Evolutionary conservation across 2,113 vertebrate species (phyloP), one percentile per base, ranked within the genome.

Genomic region (Phylloscopus trochiloides): DNA sequence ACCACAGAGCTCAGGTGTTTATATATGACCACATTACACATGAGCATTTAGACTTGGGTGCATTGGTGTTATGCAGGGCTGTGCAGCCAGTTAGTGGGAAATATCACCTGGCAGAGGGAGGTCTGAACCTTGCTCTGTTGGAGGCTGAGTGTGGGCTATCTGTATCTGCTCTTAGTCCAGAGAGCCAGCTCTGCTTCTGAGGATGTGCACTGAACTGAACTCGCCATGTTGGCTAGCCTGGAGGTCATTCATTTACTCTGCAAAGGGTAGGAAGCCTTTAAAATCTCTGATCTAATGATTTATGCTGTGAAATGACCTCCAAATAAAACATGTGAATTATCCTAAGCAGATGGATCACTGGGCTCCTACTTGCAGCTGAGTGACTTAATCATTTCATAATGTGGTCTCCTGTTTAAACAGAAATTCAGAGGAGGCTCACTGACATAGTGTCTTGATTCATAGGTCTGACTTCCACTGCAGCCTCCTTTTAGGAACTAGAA

Each of bases 91-190:
- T 42, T 18, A 58, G 11, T 43, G 59, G 17, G 25, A 82, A 78
- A 40, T 52, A n/a, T 2, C 52, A 17, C 31, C 18, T 58, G 51
- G 25, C 8, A 38, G 19, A 66, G 12, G 22, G 12, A 47, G 15
- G 17, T 5, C 14, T 67, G 67, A 63, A 31, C 14, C 9, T 29
- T 22, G 13, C 7, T 14, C 24, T 65, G 15, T 16, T 1, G 31
- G 26, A 40, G 28, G 5, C 26, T 80, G 17, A 36, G 20, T 1
- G 0, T 10, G 32, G 21, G 2, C 2, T 34, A 1, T 7, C 19
- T 55, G n/a, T 17, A 1, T 3, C 26, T 68, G 17, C 7, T 45
- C 10, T 42, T 52, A 42, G 9, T 54, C 18, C 18, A 48, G 26
- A 88, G 38, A 59, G 29, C 7, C 29, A 25, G 29, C 7, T 38